Evolutionary conservation across 2,113 vertebrate genomes (phyloP).

Genomic region (Xiphias gladius): DNA sequence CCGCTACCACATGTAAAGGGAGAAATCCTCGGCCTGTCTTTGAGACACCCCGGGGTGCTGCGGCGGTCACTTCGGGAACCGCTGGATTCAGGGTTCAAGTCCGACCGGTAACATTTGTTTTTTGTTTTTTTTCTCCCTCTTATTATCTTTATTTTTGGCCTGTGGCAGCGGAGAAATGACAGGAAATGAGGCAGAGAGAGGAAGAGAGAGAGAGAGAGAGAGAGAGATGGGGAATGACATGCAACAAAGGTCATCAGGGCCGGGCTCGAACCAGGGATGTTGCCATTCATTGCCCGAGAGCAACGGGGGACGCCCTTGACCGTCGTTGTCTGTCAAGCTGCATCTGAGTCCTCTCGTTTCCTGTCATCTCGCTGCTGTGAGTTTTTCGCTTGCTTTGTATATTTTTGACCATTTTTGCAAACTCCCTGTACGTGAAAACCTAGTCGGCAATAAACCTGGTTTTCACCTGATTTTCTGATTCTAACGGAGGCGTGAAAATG

Average conservation of each 20-base stretch:
- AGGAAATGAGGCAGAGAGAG: not conserved
- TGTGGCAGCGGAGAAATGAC: not conserved
- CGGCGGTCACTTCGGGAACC: too few species aligned
- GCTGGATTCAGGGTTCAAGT: not conserved
- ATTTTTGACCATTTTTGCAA: not conserved
- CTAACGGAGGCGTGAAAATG: not conserved
- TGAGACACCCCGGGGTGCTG: too few species aligned
- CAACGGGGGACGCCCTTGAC: fast-evolving
- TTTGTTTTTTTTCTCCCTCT: not conserved
- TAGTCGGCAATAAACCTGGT: not conserved
- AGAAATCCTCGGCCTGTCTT: not conserved
- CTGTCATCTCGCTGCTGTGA: not conserved
- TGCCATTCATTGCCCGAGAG: not conserved
- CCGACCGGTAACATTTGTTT: too few species aligned
- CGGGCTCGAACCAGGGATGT: not conserved
- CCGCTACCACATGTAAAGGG: too few species aligned
- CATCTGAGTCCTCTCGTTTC: not conserved
- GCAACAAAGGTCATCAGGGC: not conserved
- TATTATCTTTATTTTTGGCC: not conserved
- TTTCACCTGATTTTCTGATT: not conserved
- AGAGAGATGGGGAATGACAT: not conserved
- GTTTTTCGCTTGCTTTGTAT: not conserved
- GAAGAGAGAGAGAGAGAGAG: not conserved
- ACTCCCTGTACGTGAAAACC: not conserved
- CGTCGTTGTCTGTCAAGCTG: not conserved